These are phyloP conservation scores for Salpingus planirostris DNA, from an alignment of 2,888 invertebrate genomes.

Conservation along the genomic window DNA sequence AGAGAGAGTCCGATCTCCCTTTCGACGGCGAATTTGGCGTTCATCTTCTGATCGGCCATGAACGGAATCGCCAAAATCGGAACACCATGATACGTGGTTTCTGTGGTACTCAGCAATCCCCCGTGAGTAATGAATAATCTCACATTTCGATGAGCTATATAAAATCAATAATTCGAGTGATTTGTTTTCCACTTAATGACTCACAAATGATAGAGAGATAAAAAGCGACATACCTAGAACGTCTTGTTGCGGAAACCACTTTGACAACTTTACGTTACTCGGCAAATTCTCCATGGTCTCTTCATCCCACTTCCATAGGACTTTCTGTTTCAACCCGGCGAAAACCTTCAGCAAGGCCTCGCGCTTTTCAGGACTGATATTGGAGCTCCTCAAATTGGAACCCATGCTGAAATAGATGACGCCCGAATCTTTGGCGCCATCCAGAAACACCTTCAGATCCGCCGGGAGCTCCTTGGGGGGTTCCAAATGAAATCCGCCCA, in stretches of 20 bases:
- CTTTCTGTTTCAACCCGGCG: slow-evolving; percentile 45
- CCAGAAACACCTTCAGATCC: slow-evolving; percentile 47
- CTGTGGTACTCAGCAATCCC: too few species aligned
- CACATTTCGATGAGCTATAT: too few species aligned
- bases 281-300: slow-evolving; percentile 32
- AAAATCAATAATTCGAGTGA: too few species aligned
- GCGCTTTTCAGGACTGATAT: slow-evolving; percentile 45
- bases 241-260: slow-evolving; percentile 15
- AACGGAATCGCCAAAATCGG: too few species aligned
- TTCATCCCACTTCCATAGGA: slow-evolving; percentile 48
- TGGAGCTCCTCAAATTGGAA: slow-evolving; percentile 48
- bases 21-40: too few species aligned
- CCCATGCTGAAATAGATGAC: slow-evolving; percentile 53
- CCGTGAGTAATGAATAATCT: too few species aligned
- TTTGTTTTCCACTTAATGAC: too few species aligned
- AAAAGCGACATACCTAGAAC: too few species aligned
- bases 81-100: too few species aligned
- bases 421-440: slow-evolving; percentile 46
- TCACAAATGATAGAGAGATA: too few species aligned
- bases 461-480: slow-evolving; percentile 23
- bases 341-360: slow-evolving; percentile 50
- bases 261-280: slow-evolving; percentile 11
- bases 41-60: too few species aligned
- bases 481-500: slow-evolving; percentile 46
- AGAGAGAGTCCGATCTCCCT: too few species aligned